Evolutionary conservation across 2,113 vertebrate genomes (phyloP).

Genomic region (Podocnemis expansa): DNA sequence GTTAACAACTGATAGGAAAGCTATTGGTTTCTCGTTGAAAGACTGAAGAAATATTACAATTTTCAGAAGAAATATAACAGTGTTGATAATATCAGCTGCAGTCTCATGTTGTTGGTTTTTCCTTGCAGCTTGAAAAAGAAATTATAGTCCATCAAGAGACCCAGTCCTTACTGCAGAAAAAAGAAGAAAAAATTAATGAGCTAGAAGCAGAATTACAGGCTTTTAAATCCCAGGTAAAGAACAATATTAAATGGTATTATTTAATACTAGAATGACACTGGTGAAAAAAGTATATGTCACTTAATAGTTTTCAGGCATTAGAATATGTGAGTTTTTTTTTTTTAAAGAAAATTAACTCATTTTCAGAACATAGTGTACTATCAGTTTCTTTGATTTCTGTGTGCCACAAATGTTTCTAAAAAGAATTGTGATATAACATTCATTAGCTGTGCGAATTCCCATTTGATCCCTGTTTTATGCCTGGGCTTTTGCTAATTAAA

Average conservation of each 20-base stretch:
- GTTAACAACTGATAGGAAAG: background rate
- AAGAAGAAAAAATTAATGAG: slow-evolving; percentile 87
- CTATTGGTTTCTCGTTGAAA: background rate
- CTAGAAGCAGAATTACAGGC: slow-evolving; percentile 89
- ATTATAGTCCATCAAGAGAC: slow-evolving; percentile 91
- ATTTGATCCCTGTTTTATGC: slow-evolving; percentile 41
- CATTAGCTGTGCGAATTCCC: slow-evolving; percentile 53
- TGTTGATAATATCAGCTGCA: background rate
- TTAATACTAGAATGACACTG: slow-evolving; percentile 1
- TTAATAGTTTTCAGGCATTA: background rate
- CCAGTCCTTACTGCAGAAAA: slow-evolving; percentile 87
- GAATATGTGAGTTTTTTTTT: background rate
- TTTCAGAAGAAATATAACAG: background rate
- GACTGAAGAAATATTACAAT: background rate
- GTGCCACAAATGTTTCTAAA: slow-evolving; percentile 3
- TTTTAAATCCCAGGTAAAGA: slow-evolving; percentile 90
- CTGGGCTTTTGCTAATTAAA: slow-evolving; percentile 66
- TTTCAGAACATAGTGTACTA: slow-evolving; percentile 29
- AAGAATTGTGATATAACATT: slow-evolving; percentile 36
- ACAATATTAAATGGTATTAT: slow-evolving; percentile 1
- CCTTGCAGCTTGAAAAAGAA: slow-evolving; percentile 92
- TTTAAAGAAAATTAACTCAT: background rate
- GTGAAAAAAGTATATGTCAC: background rate
- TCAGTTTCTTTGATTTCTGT: slow-evolving; percentile 42
- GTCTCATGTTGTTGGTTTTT: background rate